Conservation (phyloP, 2,888 invertebrate genomes). For the Odontothrips loti region DNA sequence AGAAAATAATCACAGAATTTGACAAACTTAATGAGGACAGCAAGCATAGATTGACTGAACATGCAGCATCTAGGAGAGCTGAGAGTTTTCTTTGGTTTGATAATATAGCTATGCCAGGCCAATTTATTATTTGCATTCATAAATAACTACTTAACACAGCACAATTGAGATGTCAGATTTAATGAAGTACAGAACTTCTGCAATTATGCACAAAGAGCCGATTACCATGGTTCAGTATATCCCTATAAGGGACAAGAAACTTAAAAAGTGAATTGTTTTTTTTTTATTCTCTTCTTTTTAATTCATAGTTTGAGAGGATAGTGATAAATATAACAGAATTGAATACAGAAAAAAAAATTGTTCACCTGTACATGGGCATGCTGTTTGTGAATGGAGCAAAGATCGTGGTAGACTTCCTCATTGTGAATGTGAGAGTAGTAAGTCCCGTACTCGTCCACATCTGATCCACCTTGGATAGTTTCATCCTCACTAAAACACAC, state of each 20-base stretch:
- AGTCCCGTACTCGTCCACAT: slow-evolving; percentile 56
- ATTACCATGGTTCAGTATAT: too few species aligned
- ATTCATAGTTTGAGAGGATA: background rate
- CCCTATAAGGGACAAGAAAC: too few species aligned
- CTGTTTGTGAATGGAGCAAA: slow-evolving; percentile 63
- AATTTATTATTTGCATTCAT: background rate
- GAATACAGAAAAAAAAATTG: slow-evolving; percentile 25
- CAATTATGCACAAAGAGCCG: too few species aligned
- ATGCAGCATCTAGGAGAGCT: too few species aligned
- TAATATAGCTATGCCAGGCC: background rate
- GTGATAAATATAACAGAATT: background rate
- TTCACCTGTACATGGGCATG: slow-evolving; percentile 10
- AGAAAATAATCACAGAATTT: too few species aligned
- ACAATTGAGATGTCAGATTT: too few species aligned
- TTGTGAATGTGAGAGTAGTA: slow-evolving; percentile 70
- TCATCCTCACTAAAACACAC: slow-evolving; percentile 46
- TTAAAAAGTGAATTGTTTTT: too few species aligned
- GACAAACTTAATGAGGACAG: too few species aligned
- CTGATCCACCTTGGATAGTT: slow-evolving; percentile 39
- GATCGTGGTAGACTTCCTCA: slow-evolving; percentile 92
- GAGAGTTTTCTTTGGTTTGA: background rate
- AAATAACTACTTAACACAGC: too few species aligned
- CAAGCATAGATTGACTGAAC: too few species aligned
- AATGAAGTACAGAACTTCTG: too few species aligned
- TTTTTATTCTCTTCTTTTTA: too few species aligned